A percentile compares a stretch with the other conserved stretches of the same genome.
Evolutionary conservation across 30 jellyfish, hydroid and myxozoan species (phyloP).

Genomic region (Rhopilema esculentum): DNA sequence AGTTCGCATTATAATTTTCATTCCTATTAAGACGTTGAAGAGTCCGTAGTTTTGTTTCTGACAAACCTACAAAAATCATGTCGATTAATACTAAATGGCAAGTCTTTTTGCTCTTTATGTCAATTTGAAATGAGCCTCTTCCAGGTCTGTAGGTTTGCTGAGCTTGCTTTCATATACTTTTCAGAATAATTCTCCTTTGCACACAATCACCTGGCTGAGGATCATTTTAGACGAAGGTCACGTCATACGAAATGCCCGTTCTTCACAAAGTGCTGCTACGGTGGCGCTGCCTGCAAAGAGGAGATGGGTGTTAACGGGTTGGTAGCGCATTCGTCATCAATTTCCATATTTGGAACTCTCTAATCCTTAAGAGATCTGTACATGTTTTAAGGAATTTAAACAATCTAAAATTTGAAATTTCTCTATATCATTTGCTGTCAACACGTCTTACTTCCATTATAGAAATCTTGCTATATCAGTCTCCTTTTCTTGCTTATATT

Average conservation of each 20-base stretch:
- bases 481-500: no score
- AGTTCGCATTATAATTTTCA: background rate
- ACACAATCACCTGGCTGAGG: slow-evolving; percentile 73
- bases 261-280: slow-evolving; percentile 73
- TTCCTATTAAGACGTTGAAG: no score
- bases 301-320: slow-evolving; percentile 85
- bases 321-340: background rate
- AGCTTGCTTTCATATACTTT: background rate
- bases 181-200: slow-evolving; percentile 72
- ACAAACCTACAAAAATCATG: no score
- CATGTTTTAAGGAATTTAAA: no score
- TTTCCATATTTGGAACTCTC: background rate
- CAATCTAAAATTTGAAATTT: no score
- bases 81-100: no score
- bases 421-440: no score
- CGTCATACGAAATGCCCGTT: slow-evolving; percentile 68
- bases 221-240: slow-evolving; percentile 82
- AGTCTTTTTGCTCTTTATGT: background rate
- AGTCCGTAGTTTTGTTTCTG: no score
- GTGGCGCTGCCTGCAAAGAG: slow-evolving; percentile 50
- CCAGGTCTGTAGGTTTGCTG: background rate
- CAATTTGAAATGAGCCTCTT: background rate
- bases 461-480: no score
- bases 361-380: background rate
- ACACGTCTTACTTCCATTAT: no score